Conservation (phyloP, 2,113 vertebrate genomes). For the Salvelinus namaycush region DNA sequence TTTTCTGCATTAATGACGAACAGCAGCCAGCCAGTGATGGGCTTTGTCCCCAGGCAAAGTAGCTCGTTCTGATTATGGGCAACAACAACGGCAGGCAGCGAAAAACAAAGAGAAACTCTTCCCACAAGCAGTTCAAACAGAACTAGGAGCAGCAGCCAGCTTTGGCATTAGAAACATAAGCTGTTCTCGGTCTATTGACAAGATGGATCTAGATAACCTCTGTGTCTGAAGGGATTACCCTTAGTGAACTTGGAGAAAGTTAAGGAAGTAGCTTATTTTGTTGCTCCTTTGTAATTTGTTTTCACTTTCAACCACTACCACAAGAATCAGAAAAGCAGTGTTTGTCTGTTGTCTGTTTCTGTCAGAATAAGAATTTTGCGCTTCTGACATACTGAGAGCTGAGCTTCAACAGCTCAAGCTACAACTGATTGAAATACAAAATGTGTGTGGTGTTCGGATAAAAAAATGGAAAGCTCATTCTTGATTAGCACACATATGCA, state of each 20-base stretch:
- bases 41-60: slow-evolving; percentile 67
- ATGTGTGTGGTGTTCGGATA: neutral
- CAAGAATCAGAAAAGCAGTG: slow-evolving; percentile 8
- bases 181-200: slow-evolving; percentile 58
- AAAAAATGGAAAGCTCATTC: neutral
- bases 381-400: neutral
- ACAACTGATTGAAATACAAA: slow-evolving; percentile 27
- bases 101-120: slow-evolving; percentile 53
- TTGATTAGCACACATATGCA: neutral
- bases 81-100: slow-evolving; percentile 58
- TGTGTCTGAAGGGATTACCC: slow-evolving; percentile 57
- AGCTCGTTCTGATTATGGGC: slow-evolving; percentile 66
- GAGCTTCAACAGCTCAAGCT: neutral
- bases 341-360: too few species aligned
- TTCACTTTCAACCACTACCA: neutral
- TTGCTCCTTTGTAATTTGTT: slow-evolving; percentile 19
- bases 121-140: slow-evolving; percentile 67
- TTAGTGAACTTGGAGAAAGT: slow-evolving; percentile 48
- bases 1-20: slow-evolving; percentile 78
- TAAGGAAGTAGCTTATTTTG: slow-evolving; percentile 28
- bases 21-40: slow-evolving; percentile 72
- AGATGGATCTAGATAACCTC: slow-evolving; percentile 66
- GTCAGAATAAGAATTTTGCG: neutral
- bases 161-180: slow-evolving; percentile 53
- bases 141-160: slow-evolving; percentile 40